phyloP scores from a whole-genome alignment of 2,113 vertebrate genomes.

The Oncorhynchus gorbuscha region DNA sequence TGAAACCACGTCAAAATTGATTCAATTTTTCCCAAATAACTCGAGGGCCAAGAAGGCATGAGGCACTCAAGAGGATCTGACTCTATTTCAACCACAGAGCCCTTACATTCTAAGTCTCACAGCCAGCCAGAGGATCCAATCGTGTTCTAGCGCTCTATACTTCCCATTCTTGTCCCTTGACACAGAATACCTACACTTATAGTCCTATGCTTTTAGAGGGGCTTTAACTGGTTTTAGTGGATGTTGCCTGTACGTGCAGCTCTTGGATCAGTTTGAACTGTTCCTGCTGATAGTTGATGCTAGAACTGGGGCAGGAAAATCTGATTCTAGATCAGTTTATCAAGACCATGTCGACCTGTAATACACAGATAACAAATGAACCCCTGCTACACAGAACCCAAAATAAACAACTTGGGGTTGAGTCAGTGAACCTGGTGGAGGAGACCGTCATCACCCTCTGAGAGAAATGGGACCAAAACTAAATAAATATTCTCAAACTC shows the following conservation, averaged over 20 bases:
- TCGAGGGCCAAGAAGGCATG: slow-evolving; percentile 35
- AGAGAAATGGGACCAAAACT: slow-evolving; percentile 37
- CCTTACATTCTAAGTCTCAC: slow-evolving; percentile 60
- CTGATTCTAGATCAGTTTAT: no score
- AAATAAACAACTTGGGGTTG: neutral
- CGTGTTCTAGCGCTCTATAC: slow-evolving; percentile 43
- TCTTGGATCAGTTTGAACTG: no score
- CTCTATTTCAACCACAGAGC: slow-evolving; percentile 57
- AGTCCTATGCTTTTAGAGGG: no score
- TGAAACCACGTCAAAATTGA: slow-evolving; percentile 48
- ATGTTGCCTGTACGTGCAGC: neutral
- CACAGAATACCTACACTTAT: slow-evolving; percentile 37
- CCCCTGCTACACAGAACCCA: neutral
- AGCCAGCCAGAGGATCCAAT: slow-evolving; percentile 28
- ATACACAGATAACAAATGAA: neutral
- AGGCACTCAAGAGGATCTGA: slow-evolving; percentile 54
- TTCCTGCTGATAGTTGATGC: no score
- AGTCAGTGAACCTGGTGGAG: slow-evolving; percentile 20
- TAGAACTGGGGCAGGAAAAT: no score
- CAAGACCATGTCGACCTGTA: neutral
- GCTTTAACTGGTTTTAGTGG: slow-evolving; percentile 9
- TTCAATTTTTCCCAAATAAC: slow-evolving; percentile 41
- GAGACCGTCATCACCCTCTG: slow-evolving; percentile 41
- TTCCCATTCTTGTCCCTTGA: slow-evolving; percentile 40
- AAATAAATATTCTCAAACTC: slow-evolving; percentile 50